Evolutionary conservation across 2,888 invertebrate species (phyloP), one percentile per base, ranked within the genome.

Genomic region (Drosophila aldrichi): DNA sequence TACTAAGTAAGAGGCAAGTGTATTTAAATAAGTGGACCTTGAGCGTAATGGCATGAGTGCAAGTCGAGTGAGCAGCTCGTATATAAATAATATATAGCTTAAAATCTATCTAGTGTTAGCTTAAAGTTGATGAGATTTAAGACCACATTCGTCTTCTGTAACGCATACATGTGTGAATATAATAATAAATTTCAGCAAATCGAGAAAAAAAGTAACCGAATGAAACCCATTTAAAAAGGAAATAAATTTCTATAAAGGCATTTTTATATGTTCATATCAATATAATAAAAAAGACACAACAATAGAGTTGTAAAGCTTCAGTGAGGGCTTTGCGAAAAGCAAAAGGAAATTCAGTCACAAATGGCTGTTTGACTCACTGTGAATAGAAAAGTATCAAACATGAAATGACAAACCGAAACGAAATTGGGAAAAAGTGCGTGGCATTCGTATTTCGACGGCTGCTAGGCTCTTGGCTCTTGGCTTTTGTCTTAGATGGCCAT

Each of bases 401-500:
- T 43, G 44, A 79, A 70, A 68, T 64, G 72, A 67, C 61, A 46
- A 67, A 49, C 36, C 54, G 40, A 74, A 83, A 63, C 40, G 63
- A 58, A 81, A 81, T 70, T 70, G 70, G 58, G 65, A 69, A 65
- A 63, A 70, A 85, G 44, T 58, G 66, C 63, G 59, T 72, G 48
- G 43, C 65, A 59, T 43, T 57, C 58, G 46, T 62, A 48, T 59
- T 59, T 54, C 55, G 61, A 54, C n/a, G 38, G 46, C n/a, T 29
- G 43, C 16, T 34, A 38, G 59, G 52, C 73, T 60, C 12, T 25
- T 44, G 61, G 52, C 73, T 60, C 68, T 77, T 48, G 59, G 49
- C 74, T 58, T 74, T 77, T 86, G 70, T 74, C 83, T 86, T 81
- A 59, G 63, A 36, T 57, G 51, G 67, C 57, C 83, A 82, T 88